Evolutionary conservation across 2,797 vertebrate genomes (phyloP), one percentile per base, ranked within the genome.

Genomic region (Eptatretus atami): DNA sequence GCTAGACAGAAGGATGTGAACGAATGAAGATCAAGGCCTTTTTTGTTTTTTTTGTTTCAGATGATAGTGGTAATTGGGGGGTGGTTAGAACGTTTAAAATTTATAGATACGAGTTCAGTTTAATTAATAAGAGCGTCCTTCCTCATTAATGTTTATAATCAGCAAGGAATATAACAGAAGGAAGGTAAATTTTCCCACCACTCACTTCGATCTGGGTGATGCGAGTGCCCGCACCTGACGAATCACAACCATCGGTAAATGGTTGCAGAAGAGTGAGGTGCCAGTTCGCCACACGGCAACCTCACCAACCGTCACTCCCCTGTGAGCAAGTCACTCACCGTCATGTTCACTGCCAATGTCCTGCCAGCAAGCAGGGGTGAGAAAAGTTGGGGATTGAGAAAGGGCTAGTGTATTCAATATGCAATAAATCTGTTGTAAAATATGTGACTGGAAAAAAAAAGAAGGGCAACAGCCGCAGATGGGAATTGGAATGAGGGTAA

Each of bases 221-320:
- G 84, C 82, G 84, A 98, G 92, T 63, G 90, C 85, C 66, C 90
- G 82, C 74, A 98, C 84, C 2, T n/a, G 86, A 83, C 10, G 92
- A 88, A 13, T 98, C 92, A 5, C 92, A 98, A n/a, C n/a, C 54
- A 84, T 87, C 0, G 92, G 92, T n/a, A 68, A 93, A 98, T 53
- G 82, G 75, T 70, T 93, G 94, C 64, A 98, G 82, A 70, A 77
- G 76, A 67, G 81, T 83, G 71, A 98, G 76, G 74, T 88, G 72
- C 61, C 82, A 81, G 81, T 76, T 74, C 84, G 84, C 83, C 86
- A 84, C 15, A 98, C 80, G 60, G 78, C 78, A 54, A 96, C 74
- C 6, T 95, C 76, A 0, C 90, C 90, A n/a, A 0, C 73, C 77
- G 66, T 98, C 90, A 13, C 92, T 90, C n/a, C 2, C 92, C 92